Percentiles rank a stretch among this genome's conserved stretches.
Conservation (phyloP, 2,113 vertebrate genomes). For the Cyprinus carpio region DNA sequence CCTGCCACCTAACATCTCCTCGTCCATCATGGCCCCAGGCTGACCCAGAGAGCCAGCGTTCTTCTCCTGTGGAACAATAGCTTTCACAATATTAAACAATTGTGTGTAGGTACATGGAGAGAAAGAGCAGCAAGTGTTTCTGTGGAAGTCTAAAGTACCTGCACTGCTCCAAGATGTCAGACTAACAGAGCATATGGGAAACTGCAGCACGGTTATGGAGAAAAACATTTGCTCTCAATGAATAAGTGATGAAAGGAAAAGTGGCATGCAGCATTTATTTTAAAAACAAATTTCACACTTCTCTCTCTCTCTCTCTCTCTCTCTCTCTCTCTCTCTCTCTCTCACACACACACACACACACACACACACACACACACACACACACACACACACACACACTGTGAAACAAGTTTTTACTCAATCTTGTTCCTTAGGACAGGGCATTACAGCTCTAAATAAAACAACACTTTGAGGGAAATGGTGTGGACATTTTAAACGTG, state of each 20-base stretch:
- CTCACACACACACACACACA: too few species aligned
- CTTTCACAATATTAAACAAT: constrained; percentile 43
- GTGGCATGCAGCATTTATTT: constrained; percentile 70
- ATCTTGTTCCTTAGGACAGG: constrained; percentile 61
- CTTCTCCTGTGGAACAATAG: background rate
- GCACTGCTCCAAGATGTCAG: constrained; percentile 54
- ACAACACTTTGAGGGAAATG: constrained; percentile 57
- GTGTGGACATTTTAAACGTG: constrained; percentile 58
- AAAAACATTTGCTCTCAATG: constrained; percentile 70
- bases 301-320: constrained; percentile 58
- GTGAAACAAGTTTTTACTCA: constrained; percentile 59
- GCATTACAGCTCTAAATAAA: constrained; percentile 63
- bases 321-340: constrained; percentile 51
- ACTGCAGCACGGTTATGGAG: constrained; percentile 54
- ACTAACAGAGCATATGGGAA: constrained; percentile 49
- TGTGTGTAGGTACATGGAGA: constrained; percentile 40
- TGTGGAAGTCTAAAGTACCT: constrained; percentile 41
- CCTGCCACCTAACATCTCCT: background rate
- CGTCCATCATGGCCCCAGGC: background rate
- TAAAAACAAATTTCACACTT: constrained; percentile 61
- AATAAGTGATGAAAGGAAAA: constrained; percentile 74
- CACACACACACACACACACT: too few species aligned
- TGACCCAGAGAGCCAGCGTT: background rate
- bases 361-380: too few species aligned
- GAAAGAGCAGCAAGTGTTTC: constrained; percentile 21